Base-by-base conservation (phyloP, 2,113 vertebrate species). In the Amblyornis subalaris region DNA sequence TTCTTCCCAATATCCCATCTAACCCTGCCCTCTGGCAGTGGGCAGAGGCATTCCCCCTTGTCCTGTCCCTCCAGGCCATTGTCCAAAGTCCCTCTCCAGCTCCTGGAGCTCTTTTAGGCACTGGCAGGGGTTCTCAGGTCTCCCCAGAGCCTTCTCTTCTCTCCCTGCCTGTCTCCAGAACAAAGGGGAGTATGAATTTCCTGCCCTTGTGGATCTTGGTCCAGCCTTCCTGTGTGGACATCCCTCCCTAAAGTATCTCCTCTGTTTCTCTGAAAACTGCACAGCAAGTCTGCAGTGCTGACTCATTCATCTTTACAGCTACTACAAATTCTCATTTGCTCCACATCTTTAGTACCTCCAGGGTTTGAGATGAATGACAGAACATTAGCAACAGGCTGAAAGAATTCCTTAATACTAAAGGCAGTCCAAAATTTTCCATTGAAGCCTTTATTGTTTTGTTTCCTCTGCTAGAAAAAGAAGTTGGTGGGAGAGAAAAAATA, bases 261-360 rank as follows among this genome's bases (percentile, higher is more conserved):
- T 16, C 55, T 40, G 6, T 64, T 6, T 42, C 85, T 83, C 82
- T 64, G 31, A 74, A 71, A 94, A 89, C 17, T 2, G 78, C 44
- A 38, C 70, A 75, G 81, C 40, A 60, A 85, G 64, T 55, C 60
- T 66, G 79, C 85, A 90, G 83, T 53, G 26, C 94, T 74, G 95
- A 94, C 81, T 96, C 96, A 90, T 93, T 93, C 64, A 95, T 91
- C 82, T 80, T 88, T 60, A 47, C 4, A 93, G 94, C 80, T 95
- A 88, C 93, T 89, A 93, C 57, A 53, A 31, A 82, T 51, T 64
- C 61, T 73, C 83, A 48, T 77, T 86, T 94, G 80, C 72, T 94
- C 76, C 83, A 84, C 65, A 60, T 92, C 82, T 40, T 81, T 23
- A 75, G 53, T 86, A 94, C 73, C 86, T 93, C 83, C 83, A 92